A percentile compares a stretch with the other conserved stretches of the same genome.
Evolutionary conservation across 1,140 invertebrate species (phyloP).

Genomic region (Drosophila bipectinata): DNA sequence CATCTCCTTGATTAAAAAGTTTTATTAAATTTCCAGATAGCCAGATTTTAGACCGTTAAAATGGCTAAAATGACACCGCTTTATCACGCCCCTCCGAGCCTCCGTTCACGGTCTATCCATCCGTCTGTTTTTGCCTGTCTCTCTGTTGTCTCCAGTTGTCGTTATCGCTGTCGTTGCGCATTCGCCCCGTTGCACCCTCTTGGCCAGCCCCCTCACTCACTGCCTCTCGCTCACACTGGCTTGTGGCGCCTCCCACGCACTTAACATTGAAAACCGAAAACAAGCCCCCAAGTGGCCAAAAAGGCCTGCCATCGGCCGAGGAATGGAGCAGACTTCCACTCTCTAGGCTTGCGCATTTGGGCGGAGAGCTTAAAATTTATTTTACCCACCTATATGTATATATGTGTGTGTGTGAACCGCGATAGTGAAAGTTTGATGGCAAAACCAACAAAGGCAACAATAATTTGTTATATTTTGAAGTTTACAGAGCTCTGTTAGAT

Average conservation of each 20-base stretch:
- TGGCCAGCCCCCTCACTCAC: conserved; percentile 3
- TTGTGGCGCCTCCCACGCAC: conserved; percentile 63
- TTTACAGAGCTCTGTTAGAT: conserved; percentile 55
- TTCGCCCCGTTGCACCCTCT: conserved; percentile 28
- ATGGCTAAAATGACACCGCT: conserved; percentile 23
- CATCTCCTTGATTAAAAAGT: not conserved
- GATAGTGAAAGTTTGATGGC: conserved; percentile 70
- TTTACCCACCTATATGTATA: conserved; percentile 10
- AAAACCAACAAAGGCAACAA: conserved; percentile 43
- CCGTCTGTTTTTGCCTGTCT: conserved; percentile 17
- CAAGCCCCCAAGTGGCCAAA: conserved; percentile 73
- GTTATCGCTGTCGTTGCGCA: conserved; percentile 48
- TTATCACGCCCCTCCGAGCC: conserved; percentile 16
- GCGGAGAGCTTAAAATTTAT: conserved; percentile 31
- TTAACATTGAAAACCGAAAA: conserved; percentile 81
- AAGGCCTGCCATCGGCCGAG: conserved; percentile 53
- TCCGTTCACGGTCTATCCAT: not conserved
- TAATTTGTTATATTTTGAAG: conserved; percentile 59
- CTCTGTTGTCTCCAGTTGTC: conserved; percentile 25
- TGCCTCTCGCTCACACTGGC: conserved; percentile 18
- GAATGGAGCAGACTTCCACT: conserved; percentile 13
- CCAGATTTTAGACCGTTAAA: conserved; percentile 7
- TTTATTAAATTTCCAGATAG: not conserved
- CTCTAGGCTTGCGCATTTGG: conserved; percentile 45
- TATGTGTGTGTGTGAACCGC: conserved; percentile 17